Conservation (phyloP, 2,797 vertebrate species). For the Scolopax rusticola region DNA sequence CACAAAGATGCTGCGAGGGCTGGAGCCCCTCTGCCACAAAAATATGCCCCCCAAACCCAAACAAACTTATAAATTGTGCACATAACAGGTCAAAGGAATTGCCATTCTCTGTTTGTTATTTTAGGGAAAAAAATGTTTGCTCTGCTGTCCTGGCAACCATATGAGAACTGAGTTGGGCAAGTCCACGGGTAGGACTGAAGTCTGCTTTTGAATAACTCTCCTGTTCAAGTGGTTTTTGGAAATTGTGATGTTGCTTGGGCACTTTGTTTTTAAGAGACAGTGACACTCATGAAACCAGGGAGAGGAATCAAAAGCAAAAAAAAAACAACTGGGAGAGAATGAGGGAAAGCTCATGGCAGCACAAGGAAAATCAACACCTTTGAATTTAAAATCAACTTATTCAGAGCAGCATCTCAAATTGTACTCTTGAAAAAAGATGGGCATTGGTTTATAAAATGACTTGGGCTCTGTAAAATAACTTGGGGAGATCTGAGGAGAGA, state of each 20-base stretch:
- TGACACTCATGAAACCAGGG: background rate
- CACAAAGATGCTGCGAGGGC: too few species aligned
- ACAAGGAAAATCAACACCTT: background rate
- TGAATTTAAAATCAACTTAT: background rate
- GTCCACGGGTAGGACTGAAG: background rate
- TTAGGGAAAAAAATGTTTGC: background rate
- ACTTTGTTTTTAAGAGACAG: background rate
- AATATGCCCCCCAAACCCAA: fast-evolving
- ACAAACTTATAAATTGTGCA: background rate
- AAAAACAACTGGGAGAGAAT: background rate
- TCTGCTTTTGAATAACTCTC: background rate
- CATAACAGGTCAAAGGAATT: background rate
- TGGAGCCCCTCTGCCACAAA: too few species aligned
- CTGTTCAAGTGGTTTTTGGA: background rate
- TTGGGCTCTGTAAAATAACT: background rate
- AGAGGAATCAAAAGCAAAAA: background rate
- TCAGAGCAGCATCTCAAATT: background rate
- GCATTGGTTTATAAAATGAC: background rate
- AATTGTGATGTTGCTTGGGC: background rate
- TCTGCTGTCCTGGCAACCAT: background rate
- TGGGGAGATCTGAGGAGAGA: background rate
- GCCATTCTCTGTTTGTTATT: background rate
- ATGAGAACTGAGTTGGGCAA: background rate
- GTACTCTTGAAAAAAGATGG: background rate
- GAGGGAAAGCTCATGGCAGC: background rate